phyloP scores from a whole-genome alignment of 2,797 vertebrate species.

The Thaleichthys pacificus region DNA sequence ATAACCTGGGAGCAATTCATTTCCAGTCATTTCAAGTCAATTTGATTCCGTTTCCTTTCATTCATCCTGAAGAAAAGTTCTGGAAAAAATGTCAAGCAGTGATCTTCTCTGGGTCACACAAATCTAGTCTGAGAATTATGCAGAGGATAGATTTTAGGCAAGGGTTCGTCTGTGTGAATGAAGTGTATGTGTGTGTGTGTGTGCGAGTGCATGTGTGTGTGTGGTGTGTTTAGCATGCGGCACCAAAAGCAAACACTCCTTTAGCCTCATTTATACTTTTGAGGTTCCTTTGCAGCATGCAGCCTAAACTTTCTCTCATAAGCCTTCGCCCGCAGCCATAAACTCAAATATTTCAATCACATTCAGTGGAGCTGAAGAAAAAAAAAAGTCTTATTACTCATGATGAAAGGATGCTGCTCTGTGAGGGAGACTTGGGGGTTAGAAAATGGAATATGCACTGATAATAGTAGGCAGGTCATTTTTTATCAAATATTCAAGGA shows the following conservation, averaged over 20 bases:
- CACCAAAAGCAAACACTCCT: slow-evolving; percentile 45
- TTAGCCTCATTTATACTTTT: slow-evolving; percentile 64
- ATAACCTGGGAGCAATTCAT: slow-evolving; percentile 24
- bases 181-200: not conserved
- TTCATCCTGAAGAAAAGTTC: too few relatives aligned
- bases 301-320: slow-evolving; percentile 66
- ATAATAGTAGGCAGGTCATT: slow-evolving; percentile 56
- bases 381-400: slow-evolving; percentile 57
- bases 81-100: not conserved
- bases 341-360: slow-evolving; percentile 69
- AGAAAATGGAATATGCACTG: slow-evolving; percentile 59
- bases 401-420: slow-evolving; percentile 73
- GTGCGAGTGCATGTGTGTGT: not conserved
- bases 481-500: slow-evolving; percentile 48
- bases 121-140: not conserved
- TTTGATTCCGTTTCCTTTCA: too few relatives aligned
- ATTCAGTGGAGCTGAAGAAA: slow-evolving; percentile 46
- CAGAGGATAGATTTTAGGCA: not conserved
- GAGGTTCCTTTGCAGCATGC: slow-evolving; percentile 56
- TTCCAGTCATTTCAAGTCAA: slow-evolving; percentile 11
- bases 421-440: slow-evolving; percentile 56
- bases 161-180: not conserved
- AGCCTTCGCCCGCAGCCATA: slow-evolving; percentile 60
- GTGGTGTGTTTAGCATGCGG: slow-evolving; percentile 56
- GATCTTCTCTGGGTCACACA: slow-evolving; percentile 14